phyloP scores from a whole-genome alignment of 2,888 invertebrate genomes.

The Neoascia interrupta region DNA sequence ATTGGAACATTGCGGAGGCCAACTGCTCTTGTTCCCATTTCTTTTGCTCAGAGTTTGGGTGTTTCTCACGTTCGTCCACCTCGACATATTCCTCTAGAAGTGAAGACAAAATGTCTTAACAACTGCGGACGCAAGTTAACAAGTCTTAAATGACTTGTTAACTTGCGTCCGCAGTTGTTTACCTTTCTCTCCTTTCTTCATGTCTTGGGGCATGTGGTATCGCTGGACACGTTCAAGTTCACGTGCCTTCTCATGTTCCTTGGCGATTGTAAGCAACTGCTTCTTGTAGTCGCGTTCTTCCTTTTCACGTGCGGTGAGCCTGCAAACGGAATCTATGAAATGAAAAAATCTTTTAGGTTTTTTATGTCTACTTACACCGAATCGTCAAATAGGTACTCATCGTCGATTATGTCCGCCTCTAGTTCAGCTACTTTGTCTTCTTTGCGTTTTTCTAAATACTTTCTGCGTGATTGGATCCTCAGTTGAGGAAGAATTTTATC shows the following conservation, averaged over 20 bases:
- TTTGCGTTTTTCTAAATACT: conserved; percentile 97
- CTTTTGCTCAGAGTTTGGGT: conserved; percentile 91
- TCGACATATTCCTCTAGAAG: conserved; percentile 86
- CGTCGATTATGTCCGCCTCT: conserved; percentile 96
- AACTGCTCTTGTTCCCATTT: conserved; percentile 99
- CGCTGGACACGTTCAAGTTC: conserved; percentile 95
- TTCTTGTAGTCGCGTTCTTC: conserved; percentile 94
- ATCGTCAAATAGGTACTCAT: conserved; percentile 96
- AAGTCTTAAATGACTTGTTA: background rate
- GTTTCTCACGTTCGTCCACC: conserved; percentile 91
- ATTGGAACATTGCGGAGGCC: conserved; percentile 93
- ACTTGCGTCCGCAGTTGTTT: too few species aligned
- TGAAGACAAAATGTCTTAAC: background rate
- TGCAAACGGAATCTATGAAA: too few species aligned
- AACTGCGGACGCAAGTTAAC: background rate
- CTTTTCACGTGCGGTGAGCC: conserved; percentile 92
- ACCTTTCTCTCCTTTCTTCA: conserved; percentile 87
- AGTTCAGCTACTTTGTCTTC: conserved; percentile 97
- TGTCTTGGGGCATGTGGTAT: conserved; percentile 95
- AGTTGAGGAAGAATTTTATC: conserved; percentile 93
- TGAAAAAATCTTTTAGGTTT: too few species aligned
- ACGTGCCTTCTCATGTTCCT: conserved; percentile 96
- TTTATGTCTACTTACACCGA: conserved; percentile 85
- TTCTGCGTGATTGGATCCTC: conserved; percentile 93
- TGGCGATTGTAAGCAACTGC: conserved; percentile 92